Percentiles rank a stretch among this genome's conserved stretches.
Conservation (phyloP, 2,113 vertebrate genomes). For the Corythornis cristatus region DNA sequence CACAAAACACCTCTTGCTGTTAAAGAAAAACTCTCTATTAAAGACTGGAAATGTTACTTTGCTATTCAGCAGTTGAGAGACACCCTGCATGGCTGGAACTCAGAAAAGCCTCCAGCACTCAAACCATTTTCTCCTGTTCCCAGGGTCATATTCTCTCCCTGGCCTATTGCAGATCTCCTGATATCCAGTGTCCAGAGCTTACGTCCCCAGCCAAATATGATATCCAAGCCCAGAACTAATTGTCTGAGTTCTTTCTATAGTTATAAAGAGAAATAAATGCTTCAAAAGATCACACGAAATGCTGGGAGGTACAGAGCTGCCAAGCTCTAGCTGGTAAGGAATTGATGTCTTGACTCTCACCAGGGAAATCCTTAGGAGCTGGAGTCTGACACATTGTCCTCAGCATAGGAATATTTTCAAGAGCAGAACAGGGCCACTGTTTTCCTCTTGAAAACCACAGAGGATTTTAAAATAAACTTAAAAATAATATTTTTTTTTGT, state of each 20-base stretch:
- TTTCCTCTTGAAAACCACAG: neutral
- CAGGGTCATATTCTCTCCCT: neutral
- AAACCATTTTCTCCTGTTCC: neutral
- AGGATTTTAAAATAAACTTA: neutral
- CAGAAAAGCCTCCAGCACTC: neutral
- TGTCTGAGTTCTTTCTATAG: neutral
- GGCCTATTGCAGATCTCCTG: neutral
- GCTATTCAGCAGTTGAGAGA: neutral
- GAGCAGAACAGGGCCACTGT: neutral
- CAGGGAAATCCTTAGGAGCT: neutral
- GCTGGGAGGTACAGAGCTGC: neutral
- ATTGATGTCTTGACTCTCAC: neutral
- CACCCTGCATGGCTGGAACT: neutral
- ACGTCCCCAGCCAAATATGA: neutral
- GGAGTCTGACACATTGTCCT: neutral
- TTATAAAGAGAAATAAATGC: conserved; percentile 11
- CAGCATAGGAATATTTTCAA: neutral
- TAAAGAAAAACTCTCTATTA: neutral
- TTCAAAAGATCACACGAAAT: neutral
- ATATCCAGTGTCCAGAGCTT: neutral
- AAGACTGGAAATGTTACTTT: neutral
- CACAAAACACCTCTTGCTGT: neutral
- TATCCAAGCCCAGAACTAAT: conserved; percentile 17
- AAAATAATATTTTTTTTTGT: neutral
- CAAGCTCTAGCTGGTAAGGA: neutral